Conservation (phyloP, 2,113 vertebrate species). For the Columba janthina region DNA sequence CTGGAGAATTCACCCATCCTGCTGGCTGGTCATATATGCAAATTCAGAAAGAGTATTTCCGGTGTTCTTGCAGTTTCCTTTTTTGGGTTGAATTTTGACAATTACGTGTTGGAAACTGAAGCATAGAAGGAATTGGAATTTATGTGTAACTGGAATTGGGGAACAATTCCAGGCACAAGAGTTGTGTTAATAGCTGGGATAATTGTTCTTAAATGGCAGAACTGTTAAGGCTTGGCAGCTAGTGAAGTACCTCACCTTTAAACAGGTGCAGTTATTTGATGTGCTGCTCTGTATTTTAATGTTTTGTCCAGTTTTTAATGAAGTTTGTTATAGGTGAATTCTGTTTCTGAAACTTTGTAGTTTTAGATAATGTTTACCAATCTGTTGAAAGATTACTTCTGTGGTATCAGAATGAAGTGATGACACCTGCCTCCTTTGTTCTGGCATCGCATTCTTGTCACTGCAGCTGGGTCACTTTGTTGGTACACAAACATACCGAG, state of each 20-base stretch:
- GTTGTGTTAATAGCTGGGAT: neutral
- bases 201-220: rapidly evolving
- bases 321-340: rapidly evolving
- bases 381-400: neutral
- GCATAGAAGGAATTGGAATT: neutral
- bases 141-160: neutral
- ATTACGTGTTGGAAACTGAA: rapidly evolving
- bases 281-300: neutral
- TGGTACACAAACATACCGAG: neutral
- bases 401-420: neutral
- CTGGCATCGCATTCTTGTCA: too few relatives aligned
- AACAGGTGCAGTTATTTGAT: neutral
- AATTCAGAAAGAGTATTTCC: neutral
- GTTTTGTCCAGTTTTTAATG: rapidly evolving
- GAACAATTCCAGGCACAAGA: rapidly evolving
- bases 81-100: neutral
- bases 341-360: neutral
- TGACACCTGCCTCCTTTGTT: too few relatives aligned
- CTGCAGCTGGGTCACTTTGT: neutral
- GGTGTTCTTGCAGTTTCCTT: neutral
- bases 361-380: neutral
- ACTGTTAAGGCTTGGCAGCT: neutral
- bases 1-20: too few relatives aligned
- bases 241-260: neutral
- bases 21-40: neutral